Base-by-base conservation (phyloP, 2,888 invertebrate genomes). In the Troides helena region DNA sequence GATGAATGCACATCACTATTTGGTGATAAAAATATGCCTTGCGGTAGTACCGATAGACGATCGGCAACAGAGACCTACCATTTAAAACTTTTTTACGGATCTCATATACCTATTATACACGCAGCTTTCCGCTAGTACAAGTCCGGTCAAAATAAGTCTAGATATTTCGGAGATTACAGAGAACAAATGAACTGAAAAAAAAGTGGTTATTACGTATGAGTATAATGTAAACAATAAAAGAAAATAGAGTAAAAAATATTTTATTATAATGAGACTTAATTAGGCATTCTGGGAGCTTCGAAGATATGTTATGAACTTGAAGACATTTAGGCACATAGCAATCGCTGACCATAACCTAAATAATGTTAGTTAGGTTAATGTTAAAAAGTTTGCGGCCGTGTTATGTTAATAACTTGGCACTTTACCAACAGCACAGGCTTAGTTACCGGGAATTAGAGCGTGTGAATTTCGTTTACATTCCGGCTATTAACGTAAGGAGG, bases 361-460 rank as follows among this genome's bases (percentile, higher is more conserved):
- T 72, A 65, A 59, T 69, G 61, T 66, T 68, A 23, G 57, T 56
- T 30, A 25, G 39, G 64, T 10, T 65, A 23, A 53, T 53, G 36
- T 25, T 7, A 12, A 65, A 65, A 66, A 21, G 25, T 61, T 66
- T 12, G 23, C 10, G 60, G 25, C 46, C 30, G 14, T 36, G 6
- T 30, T 25, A 10, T 53, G 36, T 17, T 14, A 17, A 61, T 53
- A 43, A 61, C n/a, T 18, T 61, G 66, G 66, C 66, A 60, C 46
- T 1, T 12, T 21, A 50, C 66, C 66, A 66, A 61, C 17, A 17
- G 3, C 8, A 25, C 53, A 21, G 17, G 18, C 65, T 46, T 25
- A 39, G 43, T 23, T 5, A 58, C 46, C 39, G 50, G 25, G 30
- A 25, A 53, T 50, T 53, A 46, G 43, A 21, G 12, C 25, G 62